These are phyloP conservation scores for Alethe diademata DNA, from an alignment of 2,113 vertebrate genomes.

Conservation along the genomic window DNA sequence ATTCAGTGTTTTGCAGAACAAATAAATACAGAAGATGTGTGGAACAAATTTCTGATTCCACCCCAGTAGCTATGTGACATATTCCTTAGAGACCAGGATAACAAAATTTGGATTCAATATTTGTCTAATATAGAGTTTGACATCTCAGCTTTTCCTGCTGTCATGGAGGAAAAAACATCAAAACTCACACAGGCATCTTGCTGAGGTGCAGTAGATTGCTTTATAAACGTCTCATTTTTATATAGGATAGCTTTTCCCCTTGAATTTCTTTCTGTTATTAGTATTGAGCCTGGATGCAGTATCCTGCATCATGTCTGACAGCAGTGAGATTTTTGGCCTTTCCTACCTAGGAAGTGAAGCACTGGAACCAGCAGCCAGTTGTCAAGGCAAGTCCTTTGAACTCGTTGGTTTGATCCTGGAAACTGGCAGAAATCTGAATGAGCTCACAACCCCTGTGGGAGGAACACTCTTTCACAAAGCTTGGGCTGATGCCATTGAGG, in stretches of 20 bases:
- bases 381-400: conserved; percentile 19
- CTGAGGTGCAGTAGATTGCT: neutral
- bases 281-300: neutral
- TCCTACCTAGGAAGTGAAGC: neutral
- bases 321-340: neutral
- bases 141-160: neutral
- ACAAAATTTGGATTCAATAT: neutral
- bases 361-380: neutral
- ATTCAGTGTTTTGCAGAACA: neutral
- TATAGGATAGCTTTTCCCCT: neutral
- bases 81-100: neutral
- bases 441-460: neutral
- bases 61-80: neutral
- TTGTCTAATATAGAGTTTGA: neutral
- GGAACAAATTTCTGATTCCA: neutral
- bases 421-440: conserved; percentile 4
- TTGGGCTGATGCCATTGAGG: neutral
- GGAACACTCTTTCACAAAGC: neutral
- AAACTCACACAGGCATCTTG: neutral
- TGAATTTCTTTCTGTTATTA: neutral
- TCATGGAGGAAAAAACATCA: neutral
- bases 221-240: neutral
- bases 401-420: neutral
- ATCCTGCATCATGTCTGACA: neutral
- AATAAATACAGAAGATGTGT: neutral